Conservation (phyloP, 30 jellyfish, hydroid and myxozoan species). For the Turritopsis rubra region DNA sequence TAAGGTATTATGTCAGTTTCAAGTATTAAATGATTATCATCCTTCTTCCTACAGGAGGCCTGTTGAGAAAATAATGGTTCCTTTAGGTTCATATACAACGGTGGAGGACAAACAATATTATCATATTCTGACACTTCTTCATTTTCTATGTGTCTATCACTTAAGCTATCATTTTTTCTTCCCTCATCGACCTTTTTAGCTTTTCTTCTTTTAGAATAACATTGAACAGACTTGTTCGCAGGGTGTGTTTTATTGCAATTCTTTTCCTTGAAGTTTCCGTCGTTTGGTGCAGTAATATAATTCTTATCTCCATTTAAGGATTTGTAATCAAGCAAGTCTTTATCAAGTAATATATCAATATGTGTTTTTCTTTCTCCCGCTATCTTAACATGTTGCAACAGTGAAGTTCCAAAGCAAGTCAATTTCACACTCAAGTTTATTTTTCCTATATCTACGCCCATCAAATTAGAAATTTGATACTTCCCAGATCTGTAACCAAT, state of each 20-base stretch:
- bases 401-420: constrained; percentile 22
- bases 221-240: neutral
- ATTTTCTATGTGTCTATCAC: neutral
- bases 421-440: constrained; percentile 12
- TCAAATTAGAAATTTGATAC: neutral
- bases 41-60: neutral
- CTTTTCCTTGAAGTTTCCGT: neutral
- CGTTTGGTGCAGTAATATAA: neutral
- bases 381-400: neutral
- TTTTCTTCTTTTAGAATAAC: neutral
- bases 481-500: neutral
- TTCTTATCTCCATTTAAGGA: neutral
- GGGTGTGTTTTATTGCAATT: neutral
- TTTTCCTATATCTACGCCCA: constrained; percentile 14
- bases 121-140: neutral
- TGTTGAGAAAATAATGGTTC: neutral
- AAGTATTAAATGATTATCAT: neutral
- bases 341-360: neutral
- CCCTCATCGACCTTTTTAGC: neutral
- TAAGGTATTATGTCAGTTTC: neutral
- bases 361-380: constrained; percentile 7
- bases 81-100: constrained; percentile 14
- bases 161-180: neutral
- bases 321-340: neutral
- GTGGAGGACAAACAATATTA: constrained; percentile 19